These are phyloP conservation scores for Globodera rostochiensis DNA, from an alignment of 1,140 invertebrate species.

Conservation along the genomic window DNA sequence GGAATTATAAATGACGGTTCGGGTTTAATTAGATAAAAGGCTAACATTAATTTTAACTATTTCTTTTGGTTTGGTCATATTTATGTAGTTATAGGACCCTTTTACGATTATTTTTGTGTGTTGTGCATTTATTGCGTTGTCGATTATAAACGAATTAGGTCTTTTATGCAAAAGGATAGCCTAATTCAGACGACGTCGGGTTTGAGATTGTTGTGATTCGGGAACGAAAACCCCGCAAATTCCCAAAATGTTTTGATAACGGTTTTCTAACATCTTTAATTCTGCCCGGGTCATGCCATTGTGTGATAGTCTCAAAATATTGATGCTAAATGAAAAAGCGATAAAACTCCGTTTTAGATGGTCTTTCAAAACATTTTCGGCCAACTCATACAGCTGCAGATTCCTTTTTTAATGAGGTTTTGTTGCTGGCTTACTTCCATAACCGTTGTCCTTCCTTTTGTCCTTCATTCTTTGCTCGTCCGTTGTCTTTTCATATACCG, in stretches of 20 bases:
- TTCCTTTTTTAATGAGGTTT: background rate
- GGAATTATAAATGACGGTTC: conserved; percentile 42
- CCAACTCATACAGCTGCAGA: background rate
- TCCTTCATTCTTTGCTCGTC: conserved; percentile 5
- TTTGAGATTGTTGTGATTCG: no score
- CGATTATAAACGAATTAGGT: no score
- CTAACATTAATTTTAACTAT: no score
- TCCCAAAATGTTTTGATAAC: background rate
- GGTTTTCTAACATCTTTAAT: background rate
- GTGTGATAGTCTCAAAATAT: background rate
- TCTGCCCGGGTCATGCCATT: background rate
- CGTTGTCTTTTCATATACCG: conserved; percentile 7
- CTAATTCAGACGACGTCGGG: no score
- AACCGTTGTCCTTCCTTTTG: conserved; percentile 10
- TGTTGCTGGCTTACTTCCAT: background rate
- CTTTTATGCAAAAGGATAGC: no score
- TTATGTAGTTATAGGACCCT: no score
- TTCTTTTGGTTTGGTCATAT: no score
- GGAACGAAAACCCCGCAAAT: no score
- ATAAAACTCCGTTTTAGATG: background rate
- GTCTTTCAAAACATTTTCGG: no score
- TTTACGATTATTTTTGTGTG: no score
- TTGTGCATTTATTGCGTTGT: no score
- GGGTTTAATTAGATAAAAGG: background rate
- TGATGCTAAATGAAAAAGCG: background rate